Base-by-base conservation (phyloP, 1,140 invertebrate species). In the Arion vulgaris region DNA sequence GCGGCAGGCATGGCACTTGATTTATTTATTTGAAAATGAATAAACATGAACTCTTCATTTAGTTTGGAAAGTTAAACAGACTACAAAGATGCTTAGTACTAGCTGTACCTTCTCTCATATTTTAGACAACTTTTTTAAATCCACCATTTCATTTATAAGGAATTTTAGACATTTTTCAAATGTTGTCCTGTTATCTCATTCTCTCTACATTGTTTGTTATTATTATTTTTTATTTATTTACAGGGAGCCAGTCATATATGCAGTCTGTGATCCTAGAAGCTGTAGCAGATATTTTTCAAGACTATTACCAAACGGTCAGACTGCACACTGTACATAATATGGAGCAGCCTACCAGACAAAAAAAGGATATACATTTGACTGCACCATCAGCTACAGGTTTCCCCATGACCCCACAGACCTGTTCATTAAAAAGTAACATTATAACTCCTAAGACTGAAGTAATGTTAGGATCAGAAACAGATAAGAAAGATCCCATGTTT, bases 241-340 rank as follows among this genome's bases (percentile, higher is more conserved):
- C 74, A 76, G 74, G 1, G 11, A 76, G 11, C 34, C 39, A 76
- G 49, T 76, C 45, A 1, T 51, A 19, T n/a, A 49, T 76, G 45
- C 41, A 57, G 49, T 57, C 74, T 76, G 74, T 57, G 51, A 45
- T 76, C 19, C 26, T 76, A 36, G 49, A 76, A 4, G 39, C 74
- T 7, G 17, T 76, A 45, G 41, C 74, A 41, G 45, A 76, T 76
- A 45, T 76, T 49, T 76, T 76, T 76, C 23, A 51, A 11, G 74
- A 76, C 41, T 76, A 41, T n/a, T 28, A 39, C 49, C 28, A 32
- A 49, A 34, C 39, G 1, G 74, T 76, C 19, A 76, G 19, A 28
- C 39, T 28, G 9, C 53, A 76, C 23, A 41, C 38, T 7, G 2
- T 9, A 1, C 23, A 26, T 72, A 13, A 39, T 11, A 2, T 28